Base-by-base conservation (phyloP, 2,797 vertebrate species). In the Falco columbarius region DNA sequence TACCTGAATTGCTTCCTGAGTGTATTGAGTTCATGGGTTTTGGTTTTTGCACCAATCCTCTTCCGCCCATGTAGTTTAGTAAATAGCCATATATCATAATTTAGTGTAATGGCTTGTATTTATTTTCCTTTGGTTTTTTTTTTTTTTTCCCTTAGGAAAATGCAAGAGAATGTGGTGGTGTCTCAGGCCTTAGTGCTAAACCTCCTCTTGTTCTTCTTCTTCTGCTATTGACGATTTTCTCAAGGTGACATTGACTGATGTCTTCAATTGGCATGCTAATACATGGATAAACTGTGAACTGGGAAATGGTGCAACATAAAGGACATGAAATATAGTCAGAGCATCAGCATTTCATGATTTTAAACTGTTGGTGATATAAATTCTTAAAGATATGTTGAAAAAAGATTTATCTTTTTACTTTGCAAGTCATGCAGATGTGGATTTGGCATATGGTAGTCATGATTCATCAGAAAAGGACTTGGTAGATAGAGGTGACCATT, bases 131-230 rank as follows among this genome's bases (percentile, higher is more conserved):
- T 83, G 27, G 32, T 83, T 59, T 14, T 66, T 7, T 88, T 36
- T 55, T 67, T 68, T 68, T 58, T 54, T 70, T 36, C 66, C 61
- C 89, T 54, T 93, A 99, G 99, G 99, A 99, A 94, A 99, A 99
- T 91, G 99, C 99, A 5, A 99, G 99, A 98, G 99, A 99, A 97
- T 99, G 99, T 86, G 99, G 99, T 36, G 98, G 98, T 66, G 99
- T 98, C 3, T 89, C 83, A 22, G 95, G 96, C 93, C 97, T 99
- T 80, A 92, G 89, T 89, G 98, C 98, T 61, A 98, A 98, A 66
- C 94, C 96, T 34, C 82, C 65, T 52, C 97, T 98, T 66, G 92
- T 98, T 23, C 95, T 98, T 97, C 96, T 99, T 87, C 97, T 98
- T 79, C 80, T 99, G 95, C 91, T 99, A 72, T 66, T 98, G 95